A percentile compares a stretch with the other conserved stretches of the same genome.
Evolutionary conservation across 2,888 invertebrate species (phyloP).

Genomic region (Ptychoptera albimana): DNA sequence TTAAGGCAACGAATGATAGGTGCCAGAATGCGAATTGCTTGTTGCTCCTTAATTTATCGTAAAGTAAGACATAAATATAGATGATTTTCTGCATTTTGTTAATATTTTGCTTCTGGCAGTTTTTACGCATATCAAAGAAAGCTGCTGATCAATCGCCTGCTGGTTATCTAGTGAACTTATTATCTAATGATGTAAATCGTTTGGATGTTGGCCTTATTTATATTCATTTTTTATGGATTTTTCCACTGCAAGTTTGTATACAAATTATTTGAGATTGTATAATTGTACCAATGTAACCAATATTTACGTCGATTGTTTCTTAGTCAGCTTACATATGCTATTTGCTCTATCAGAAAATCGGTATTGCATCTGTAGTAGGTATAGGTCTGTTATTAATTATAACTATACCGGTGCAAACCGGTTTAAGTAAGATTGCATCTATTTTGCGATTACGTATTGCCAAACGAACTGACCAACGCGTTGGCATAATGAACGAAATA

Average conservation of each 20-base stretch:
- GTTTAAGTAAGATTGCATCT: conserved; percentile 2
- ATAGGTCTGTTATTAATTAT: conserved; percentile 53
- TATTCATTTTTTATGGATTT: conserved; percentile 66
- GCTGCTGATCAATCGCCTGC: conserved; percentile 28
- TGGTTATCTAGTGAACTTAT: conserved; percentile 75
- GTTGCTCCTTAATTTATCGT: conserved; percentile 41
- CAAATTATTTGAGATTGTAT: too few relatives aligned
- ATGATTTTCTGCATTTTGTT: not conserved
- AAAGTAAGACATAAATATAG: conserved; percentile 31
- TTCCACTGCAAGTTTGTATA: conserved; percentile 40
- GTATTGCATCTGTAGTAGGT: conserved; percentile 50
- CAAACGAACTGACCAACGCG: conserved; percentile 62
- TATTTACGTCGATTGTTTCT: too few relatives aligned
- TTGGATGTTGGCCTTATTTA: conserved; percentile 65
- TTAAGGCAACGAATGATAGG: conserved; percentile 37
- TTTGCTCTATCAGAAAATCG: conserved; percentile 52
- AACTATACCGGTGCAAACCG: conserved; percentile 56
- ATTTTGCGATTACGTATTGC: conserved; percentile 50
- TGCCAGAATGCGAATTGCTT: conserved; percentile 40
- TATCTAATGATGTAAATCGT: conserved; percentile 77
- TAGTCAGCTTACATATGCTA: conserved; percentile 36
- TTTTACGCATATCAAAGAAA: conserved; percentile 15
- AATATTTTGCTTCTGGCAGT: too few relatives aligned
- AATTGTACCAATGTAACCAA: too few relatives aligned
- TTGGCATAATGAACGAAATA: conserved; percentile 78